Percentiles rank a stretch among this genome's conserved stretches.
phyloP scores from a whole-genome alignment of 2,113 vertebrate species.

The Bucco capensis region DNA sequence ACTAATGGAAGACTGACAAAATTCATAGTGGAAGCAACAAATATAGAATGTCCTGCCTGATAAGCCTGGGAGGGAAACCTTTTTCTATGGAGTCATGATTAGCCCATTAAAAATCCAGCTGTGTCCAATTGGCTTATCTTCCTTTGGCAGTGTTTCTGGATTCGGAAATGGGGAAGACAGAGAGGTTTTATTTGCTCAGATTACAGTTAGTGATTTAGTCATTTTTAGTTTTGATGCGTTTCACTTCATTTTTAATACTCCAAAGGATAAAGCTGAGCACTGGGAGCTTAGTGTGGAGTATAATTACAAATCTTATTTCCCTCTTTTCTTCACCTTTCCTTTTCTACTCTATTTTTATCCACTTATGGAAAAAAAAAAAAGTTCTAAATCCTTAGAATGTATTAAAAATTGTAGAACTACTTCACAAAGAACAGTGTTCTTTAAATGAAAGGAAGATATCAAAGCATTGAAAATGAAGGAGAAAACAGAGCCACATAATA shows the following conservation, averaged over 20 bases:
- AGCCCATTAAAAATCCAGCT: constrained; percentile 51
- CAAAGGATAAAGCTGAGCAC: background rate
- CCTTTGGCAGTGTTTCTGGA: constrained; percentile 17
- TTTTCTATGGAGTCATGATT: constrained; percentile 46
- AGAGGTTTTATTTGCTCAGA: constrained; percentile 30
- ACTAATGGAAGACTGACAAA: constrained; percentile 37
- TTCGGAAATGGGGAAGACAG: constrained; percentile 18
- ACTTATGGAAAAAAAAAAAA: background rate
- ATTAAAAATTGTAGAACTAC: background rate
- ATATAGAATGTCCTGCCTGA: constrained; percentile 37
- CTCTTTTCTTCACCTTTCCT: background rate
- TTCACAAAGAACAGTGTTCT: background rate
- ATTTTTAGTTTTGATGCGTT: constrained; percentile 50
- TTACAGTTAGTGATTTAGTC: constrained; percentile 43
- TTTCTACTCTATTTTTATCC: background rate
- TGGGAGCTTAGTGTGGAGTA: background rate
- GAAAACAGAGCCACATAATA: background rate
- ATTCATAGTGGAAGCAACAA: constrained; percentile 51
- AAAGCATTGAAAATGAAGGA: background rate
- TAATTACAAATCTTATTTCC: background rate
- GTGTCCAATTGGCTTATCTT: constrained; percentile 54
- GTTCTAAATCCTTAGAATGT: background rate
- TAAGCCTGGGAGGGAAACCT: constrained; percentile 60
- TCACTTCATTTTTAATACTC: background rate
- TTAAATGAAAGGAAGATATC: background rate